Conservation (phyloP, 1,140 invertebrate genomes). For the Cyphomyrmex costatus region DNA sequence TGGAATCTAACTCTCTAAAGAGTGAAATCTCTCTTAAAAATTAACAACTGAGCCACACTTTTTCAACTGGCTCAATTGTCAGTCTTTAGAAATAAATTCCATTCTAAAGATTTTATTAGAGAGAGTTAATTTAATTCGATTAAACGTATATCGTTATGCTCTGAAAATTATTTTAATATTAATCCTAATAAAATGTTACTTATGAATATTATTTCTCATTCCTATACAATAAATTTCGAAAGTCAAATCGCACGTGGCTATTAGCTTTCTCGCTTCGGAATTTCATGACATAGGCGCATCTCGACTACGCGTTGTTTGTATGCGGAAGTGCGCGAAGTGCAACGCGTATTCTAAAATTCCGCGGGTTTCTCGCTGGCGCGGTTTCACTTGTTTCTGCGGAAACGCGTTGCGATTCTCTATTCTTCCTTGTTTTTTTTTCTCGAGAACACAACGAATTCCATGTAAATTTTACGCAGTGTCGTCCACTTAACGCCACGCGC, state of each 20-base stretch:
- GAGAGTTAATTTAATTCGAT: too few species aligned
- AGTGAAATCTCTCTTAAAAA: too few species aligned
- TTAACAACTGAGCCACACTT: too few species aligned
- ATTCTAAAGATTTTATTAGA: too few species aligned
- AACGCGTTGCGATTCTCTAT: neutral
- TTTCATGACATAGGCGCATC: constrained; percentile 2
- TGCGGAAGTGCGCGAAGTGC: constrained; percentile 4
- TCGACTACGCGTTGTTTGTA: constrained; percentile 26
- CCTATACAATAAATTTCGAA: neutral
- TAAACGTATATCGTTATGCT: neutral
- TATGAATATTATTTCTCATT: neutral
- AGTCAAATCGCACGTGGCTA: neutral
- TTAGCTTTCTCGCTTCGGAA: constrained; percentile 16
- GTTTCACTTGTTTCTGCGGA: neutral
- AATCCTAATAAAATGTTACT: neutral
- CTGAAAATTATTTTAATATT: neutral
- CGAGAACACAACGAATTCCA: neutral
- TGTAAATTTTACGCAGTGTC: constrained; percentile 40
- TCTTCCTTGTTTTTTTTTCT: neutral
- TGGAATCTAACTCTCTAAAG: too few species aligned
- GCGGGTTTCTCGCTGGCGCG: neutral
- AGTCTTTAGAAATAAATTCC: too few species aligned
- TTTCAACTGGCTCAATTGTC: too few species aligned
- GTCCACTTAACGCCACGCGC: constrained; percentile 32
- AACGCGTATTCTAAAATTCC: neutral